Conservation (phyloP, 2,113 vertebrate genomes). For the Vimba vimba region DNA sequence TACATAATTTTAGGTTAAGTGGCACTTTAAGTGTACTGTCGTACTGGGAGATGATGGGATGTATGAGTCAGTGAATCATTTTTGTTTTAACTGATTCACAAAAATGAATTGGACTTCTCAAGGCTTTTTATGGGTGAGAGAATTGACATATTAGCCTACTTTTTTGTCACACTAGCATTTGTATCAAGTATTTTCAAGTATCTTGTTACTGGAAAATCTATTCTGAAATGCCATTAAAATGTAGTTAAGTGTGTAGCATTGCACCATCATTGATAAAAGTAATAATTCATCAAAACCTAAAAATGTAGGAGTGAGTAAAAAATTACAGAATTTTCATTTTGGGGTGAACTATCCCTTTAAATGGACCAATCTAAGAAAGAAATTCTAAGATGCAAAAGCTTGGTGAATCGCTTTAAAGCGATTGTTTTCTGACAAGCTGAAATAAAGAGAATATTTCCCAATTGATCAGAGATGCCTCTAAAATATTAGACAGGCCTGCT, state of each 20-base stretch:
- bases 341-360: neutral
- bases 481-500: neutral
- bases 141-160: neutral
- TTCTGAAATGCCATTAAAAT: neutral
- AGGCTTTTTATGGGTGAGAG: neutral
- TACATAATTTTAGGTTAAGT: neutral
- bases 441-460: neutral
- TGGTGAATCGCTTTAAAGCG: neutral
- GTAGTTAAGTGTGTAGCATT: no score
- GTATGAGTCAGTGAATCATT: neutral
- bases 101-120: neutral
- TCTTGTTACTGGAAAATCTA: neutral
- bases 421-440: conserved; percentile 8
- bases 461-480: neutral
- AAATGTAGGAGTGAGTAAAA: neutral
- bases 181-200: neutral
- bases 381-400: neutral
- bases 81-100: neutral
- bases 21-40: neutral
- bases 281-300: neutral
- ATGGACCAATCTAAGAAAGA: neutral
- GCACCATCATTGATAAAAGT: no score
- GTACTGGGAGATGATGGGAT: neutral
- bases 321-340: neutral
- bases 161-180: neutral